Evolutionary conservation across 1,140 invertebrate genomes (phyloP).

Genomic region (Trichonephila clavata): DNA sequence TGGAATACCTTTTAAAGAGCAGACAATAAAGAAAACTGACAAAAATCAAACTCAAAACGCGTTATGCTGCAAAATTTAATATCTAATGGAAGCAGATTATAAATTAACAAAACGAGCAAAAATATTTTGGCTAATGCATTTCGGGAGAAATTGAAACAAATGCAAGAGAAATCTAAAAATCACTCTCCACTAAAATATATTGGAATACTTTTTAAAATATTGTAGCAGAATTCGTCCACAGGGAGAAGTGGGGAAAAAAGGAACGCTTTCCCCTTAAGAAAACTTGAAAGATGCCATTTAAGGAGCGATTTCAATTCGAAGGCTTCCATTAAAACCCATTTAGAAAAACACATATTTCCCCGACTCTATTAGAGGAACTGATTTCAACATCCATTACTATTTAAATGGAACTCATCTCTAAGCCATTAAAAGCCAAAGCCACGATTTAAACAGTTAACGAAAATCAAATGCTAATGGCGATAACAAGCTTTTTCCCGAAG

Average conservation of each 20-base stretch:
- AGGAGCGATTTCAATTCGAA: constrained; percentile 42
- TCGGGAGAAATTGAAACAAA: background rate
- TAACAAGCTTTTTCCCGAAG: constrained; percentile 44
- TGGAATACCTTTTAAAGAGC: no score
- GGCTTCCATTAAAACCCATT: constrained; percentile 7
- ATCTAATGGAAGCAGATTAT: background rate
- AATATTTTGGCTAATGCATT: background rate
- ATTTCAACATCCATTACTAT: constrained; percentile 44
- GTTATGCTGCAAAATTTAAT: background rate
- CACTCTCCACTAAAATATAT: background rate
- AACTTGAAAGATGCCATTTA: constrained; percentile 45
- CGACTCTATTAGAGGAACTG: constrained; percentile 48
- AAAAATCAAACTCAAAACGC: background rate
- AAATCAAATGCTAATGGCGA: constrained; percentile 68
- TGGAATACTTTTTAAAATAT: background rate
- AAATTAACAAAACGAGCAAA: background rate
- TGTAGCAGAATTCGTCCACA: background rate
- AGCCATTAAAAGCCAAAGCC: constrained; percentile 66
- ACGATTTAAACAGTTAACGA: constrained; percentile 54
- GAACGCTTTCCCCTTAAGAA: background rate
- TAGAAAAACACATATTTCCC: constrained; percentile 1
- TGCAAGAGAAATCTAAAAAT: background rate
- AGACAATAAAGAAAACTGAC: no score
- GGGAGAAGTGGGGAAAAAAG: background rate
- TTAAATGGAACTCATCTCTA: constrained; percentile 50